These are phyloP conservation scores for Rhynchomys soricoides DNA, from an alignment of 2,113 vertebrate genomes.

Conservation along the genomic window DNA sequence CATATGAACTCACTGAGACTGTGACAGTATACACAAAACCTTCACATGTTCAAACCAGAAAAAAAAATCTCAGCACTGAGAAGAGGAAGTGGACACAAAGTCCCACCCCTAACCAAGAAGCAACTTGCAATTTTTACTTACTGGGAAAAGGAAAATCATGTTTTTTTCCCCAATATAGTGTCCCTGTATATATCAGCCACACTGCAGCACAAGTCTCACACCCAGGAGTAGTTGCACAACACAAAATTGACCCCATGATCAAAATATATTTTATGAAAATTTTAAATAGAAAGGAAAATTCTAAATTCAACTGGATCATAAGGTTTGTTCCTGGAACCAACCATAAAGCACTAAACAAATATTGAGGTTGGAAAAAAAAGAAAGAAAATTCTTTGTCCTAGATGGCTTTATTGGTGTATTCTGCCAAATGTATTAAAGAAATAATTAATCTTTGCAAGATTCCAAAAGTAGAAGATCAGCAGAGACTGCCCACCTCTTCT, in stretches of 20 bases:
- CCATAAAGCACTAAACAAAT: background rate
- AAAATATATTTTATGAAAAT: background rate
- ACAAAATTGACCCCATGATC: background rate
- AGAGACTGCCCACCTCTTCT: slow-evolving; percentile 8
- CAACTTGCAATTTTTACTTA: background rate
- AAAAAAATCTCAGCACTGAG: background rate
- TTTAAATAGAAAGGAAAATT: background rate
- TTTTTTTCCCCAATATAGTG: background rate
- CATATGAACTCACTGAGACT: background rate
- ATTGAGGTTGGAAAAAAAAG: background rate
- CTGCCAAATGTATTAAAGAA: slow-evolving; percentile 32
- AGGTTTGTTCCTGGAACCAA: background rate
- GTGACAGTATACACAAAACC: background rate
- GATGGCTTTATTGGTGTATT: slow-evolving; percentile 1
- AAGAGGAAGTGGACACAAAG: no score
- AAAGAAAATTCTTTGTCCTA: background rate
- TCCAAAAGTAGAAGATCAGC: slow-evolving; percentile 1
- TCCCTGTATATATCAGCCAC: background rate
- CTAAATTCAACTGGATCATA: background rate
- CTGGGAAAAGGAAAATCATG: background rate
- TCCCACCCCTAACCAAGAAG: background rate
- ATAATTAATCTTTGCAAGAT: slow-evolving; percentile 52
- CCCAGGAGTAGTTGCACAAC: background rate
- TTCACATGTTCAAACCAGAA: background rate
- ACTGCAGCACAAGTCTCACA: background rate